Evolutionary conservation across 37 sponge, comb jelly and placozoan genomes (phyloP).

Genomic region (Aplysina aerophoba): DNA sequence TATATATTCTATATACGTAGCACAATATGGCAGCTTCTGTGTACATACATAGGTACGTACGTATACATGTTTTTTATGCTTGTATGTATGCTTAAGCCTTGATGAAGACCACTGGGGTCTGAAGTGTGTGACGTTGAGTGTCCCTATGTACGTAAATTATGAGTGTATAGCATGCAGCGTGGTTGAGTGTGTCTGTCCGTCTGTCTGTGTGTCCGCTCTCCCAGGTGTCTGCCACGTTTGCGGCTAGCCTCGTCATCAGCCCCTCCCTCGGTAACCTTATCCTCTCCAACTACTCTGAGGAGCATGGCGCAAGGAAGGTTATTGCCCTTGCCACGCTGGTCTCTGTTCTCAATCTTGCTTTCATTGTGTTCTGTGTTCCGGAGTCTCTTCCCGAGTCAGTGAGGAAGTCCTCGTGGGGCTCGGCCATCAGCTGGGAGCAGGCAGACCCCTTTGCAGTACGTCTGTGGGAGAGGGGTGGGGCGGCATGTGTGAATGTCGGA

Average conservation of each 20-base stretch:
- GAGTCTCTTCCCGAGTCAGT: constrained; percentile 73
- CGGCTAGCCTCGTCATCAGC: constrained; percentile 90
- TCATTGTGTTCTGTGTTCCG: constrained; percentile 82
- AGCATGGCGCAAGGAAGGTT: constrained; percentile 66
- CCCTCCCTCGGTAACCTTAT: constrained; percentile 84
- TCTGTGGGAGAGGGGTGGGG: background rate
- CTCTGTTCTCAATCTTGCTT: constrained; percentile 77
- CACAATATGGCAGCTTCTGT: too few species aligned
- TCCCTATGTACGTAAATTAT: too few species aligned
- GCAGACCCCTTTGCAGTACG: constrained; percentile 90
- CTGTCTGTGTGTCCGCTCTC: background rate
- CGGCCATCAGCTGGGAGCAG: constrained; percentile 85
- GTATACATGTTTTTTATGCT: too few species aligned
- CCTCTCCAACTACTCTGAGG: constrained; percentile 12
- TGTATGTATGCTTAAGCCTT: too few species aligned
- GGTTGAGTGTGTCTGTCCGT: background rate
- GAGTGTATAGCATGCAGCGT: background rate
- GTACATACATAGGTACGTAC: too few species aligned
- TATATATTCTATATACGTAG: too few species aligned
- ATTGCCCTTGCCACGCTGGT: constrained; percentile 78
- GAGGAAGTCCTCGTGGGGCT: constrained; percentile 75
- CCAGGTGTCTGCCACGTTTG: constrained; percentile 89
- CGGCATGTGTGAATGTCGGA: background rate
- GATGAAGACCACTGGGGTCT: too few species aligned
- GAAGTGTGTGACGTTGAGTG: too few species aligned